Evolutionary conservation across 2,113 vertebrate genomes (phyloP).

Genomic region (Hirundichthys speculiger): DNA sequence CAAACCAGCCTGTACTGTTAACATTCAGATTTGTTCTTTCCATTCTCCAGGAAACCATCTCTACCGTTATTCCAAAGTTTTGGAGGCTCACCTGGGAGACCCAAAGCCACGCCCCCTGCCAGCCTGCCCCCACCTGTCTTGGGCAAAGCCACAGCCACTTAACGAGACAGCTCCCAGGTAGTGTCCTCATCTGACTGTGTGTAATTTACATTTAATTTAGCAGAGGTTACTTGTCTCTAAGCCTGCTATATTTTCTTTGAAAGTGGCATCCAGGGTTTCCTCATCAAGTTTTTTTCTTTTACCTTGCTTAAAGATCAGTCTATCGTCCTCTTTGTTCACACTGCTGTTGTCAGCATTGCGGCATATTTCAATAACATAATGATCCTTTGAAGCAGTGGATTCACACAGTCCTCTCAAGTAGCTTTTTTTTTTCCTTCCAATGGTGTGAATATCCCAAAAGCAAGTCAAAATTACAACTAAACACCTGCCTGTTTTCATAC

Average conservation of each 20-base stretch:
- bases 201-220: background rate
- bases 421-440: too few relatives aligned
- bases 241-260: background rate
- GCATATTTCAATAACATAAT: background rate
- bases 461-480: too few relatives aligned
- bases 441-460: too few relatives aligned
- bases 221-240: background rate
- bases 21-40: background rate
- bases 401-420: too few relatives aligned
- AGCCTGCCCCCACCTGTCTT: conserved; percentile 96
- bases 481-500: too few relatives aligned
- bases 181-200: background rate
- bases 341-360: too few relatives aligned
- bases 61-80: conserved; percentile 97
- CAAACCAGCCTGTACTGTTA: background rate
- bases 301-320: too few relatives aligned
- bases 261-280: too few relatives aligned
- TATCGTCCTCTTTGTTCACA: too few relatives aligned
- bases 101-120: conserved; percentile 94
- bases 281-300: too few relatives aligned
- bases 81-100: conserved; percentile 92
- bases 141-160: conserved; percentile 98
- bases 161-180: conserved; percentile 98
- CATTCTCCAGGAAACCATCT: conserved; percentile 90
- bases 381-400: background rate